Base-by-base conservation (phyloP, 2,113 vertebrate species). In the Microtus oregoni region DNA sequence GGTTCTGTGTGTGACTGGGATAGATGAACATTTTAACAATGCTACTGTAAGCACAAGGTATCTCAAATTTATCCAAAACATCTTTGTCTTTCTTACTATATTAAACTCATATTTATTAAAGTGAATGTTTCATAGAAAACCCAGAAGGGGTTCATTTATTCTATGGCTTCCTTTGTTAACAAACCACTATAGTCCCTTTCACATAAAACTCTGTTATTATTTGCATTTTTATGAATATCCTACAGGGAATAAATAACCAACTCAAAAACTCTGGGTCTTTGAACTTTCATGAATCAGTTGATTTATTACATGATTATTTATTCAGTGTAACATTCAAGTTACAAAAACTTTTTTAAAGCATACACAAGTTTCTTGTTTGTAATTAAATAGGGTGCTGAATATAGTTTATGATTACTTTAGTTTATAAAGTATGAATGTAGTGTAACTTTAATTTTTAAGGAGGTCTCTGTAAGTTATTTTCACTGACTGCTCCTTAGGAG, bases 381-480 rank as follows among this genome's bases (percentile, higher is more conserved):
- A 93, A 50, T 94, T 87, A 50, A 41, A 87, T 89, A 26, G 44
- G 17, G 15, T 55, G 8, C 4, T 92, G 85, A 85, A 88, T 86
- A 67, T 55, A 70, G 44, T 93, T 89, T 93, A n/a, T 87, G 11
- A 38, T 65, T 28, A 91, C 78, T 90, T 70, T 70, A 50, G 52
- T 73, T 86, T 28, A 83, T 58, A 95, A 92, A 72, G 5, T 68
- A 75, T 68, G 8, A 63, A 87, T 92, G 2, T 35, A 87, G 28
- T 70, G 0, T 22, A 26, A 22, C 13, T 87, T 68, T 65, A 20
- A 47, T 47, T 73, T 89, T 68, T 73, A 77, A 32, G 82, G 35
- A 19, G 22, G 0, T 75, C 41, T 89, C 82, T 90, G 1, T 13
- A 78, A 58, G 68, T 30, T 41, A 26, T 30, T 93, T 95, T 90